phyloP scores from a whole-genome alignment of 2,888 invertebrate species.

The Andrena fulva region DNA sequence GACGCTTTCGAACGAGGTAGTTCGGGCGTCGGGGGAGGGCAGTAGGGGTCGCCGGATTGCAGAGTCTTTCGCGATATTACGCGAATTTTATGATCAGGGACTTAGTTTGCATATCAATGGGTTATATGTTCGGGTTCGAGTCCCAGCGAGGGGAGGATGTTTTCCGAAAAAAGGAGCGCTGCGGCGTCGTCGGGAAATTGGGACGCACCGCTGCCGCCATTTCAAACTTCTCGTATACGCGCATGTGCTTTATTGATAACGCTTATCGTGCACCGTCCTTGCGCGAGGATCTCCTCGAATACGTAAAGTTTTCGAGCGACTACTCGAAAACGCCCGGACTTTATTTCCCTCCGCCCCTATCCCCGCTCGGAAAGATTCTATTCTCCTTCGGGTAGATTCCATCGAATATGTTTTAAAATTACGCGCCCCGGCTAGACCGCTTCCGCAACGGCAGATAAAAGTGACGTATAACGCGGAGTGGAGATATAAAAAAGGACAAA shows the following conservation, averaged over 20 bases:
- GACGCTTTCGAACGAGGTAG: conserved; percentile 59
- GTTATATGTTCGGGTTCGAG: conserved; percentile 61
- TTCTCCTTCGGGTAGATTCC: conserved; percentile 43
- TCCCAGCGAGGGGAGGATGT: conserved; percentile 38
- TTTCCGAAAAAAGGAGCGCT: conserved; percentile 64
- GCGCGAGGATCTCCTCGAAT: conserved; percentile 32
- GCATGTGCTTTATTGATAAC: conserved; percentile 70
- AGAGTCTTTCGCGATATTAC: conserved; percentile 76
- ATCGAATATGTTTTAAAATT: conserved; percentile 59
- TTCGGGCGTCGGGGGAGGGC: conserved; percentile 13
- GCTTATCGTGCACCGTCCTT: conserved; percentile 61
- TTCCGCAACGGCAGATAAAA: conserved; percentile 31
- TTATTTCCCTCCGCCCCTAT: conserved; percentile 44
- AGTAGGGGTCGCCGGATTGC: conserved; percentile 51
- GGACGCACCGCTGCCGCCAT: conserved; percentile 43
- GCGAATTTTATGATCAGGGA: conserved; percentile 78
- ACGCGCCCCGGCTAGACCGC: conserved; percentile 17
- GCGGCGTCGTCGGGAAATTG: conserved; percentile 49
- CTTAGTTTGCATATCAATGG: conserved; percentile 81
- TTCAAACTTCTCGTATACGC: conserved; percentile 58
- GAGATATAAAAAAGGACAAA: conserved; percentile 21
- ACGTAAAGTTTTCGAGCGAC: conserved; percentile 55
- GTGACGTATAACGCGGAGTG: conserved; percentile 33
- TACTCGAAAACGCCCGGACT: conserved; percentile 53
- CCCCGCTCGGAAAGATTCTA: conserved; percentile 55